A percentile compares a stretch with the other conserved stretches of the same genome.
phyloP scores from a whole-genome alignment of 2,797 vertebrate species.

The Tenualosa ilisha region DNA sequence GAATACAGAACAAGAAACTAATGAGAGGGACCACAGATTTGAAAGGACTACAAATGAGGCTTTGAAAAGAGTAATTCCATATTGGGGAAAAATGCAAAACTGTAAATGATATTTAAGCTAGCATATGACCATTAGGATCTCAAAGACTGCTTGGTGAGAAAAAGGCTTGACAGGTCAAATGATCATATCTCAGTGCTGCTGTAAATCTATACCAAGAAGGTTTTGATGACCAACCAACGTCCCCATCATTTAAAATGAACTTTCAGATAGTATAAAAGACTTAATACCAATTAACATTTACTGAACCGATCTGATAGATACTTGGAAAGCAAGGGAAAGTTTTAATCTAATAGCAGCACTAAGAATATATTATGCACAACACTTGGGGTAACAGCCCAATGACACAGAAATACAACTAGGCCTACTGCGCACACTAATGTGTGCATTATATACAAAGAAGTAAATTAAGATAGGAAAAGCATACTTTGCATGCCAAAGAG shows the following conservation, averaged over 20 bases:
- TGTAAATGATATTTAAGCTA: background rate
- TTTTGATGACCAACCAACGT: background rate
- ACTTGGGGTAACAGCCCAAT: background rate
- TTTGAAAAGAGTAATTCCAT: conserved; percentile 21
- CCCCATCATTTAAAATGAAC: background rate
- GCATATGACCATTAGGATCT: background rate
- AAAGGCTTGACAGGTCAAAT: conserved; percentile 1
- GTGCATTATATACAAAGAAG: background rate
- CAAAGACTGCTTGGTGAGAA: background rate
- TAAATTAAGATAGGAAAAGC: background rate
- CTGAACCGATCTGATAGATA: background rate
- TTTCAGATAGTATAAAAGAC: background rate
- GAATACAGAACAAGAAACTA: conserved; percentile 26
- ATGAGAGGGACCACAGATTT: background rate
- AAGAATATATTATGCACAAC: background rate
- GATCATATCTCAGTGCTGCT: background rate
- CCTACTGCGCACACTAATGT: too few relatives aligned
- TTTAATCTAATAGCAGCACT: background rate
- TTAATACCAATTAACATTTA: background rate
- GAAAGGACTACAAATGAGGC: conserved; percentile 24
- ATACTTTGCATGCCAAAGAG: background rate
- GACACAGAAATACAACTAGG: background rate
- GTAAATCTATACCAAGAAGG: background rate
- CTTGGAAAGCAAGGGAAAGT: background rate
- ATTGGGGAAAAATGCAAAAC: conserved; percentile 1